Conservation (phyloP, 2,797 vertebrate species). For the Channallabes apus region DNA sequence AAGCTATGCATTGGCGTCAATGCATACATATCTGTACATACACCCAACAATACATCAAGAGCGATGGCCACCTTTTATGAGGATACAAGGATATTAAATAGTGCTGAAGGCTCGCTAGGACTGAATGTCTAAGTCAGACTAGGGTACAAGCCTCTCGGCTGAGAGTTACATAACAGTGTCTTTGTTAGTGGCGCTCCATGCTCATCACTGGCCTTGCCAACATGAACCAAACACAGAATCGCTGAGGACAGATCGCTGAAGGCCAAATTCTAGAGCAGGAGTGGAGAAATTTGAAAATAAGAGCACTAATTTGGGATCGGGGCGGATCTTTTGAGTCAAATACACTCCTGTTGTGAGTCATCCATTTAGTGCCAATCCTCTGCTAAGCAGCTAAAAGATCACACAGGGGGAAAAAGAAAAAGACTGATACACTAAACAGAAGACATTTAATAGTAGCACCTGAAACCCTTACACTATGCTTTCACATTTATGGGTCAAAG, state of each 20-base stretch:
- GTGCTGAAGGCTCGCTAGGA: background rate
- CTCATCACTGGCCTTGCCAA: conserved; percentile 61
- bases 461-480: background rate
- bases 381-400: conserved; percentile 30
- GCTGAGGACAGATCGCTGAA: conserved; percentile 31
- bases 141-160: conserved; percentile 58
- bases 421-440: background rate
- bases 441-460: background rate
- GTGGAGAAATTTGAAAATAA: conserved; percentile 32
- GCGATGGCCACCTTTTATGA: background rate
- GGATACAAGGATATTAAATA: background rate
- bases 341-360: conserved; percentile 32
- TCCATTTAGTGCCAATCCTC: conserved; percentile 28
- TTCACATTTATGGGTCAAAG: background rate
- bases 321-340: conserved; percentile 13
- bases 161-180: conserved; percentile 59
- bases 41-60: background rate
- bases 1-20: background rate
- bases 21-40: background rate
- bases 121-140: background rate
- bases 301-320: conserved; percentile 30
- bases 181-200: conserved; percentile 56
- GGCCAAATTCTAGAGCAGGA: conserved; percentile 33
- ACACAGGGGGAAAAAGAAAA: background rate
- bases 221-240: conserved; percentile 49